Evolutionary conservation across 2,888 invertebrate species (phyloP).

Genomic region (Atethmia centrago): DNA sequence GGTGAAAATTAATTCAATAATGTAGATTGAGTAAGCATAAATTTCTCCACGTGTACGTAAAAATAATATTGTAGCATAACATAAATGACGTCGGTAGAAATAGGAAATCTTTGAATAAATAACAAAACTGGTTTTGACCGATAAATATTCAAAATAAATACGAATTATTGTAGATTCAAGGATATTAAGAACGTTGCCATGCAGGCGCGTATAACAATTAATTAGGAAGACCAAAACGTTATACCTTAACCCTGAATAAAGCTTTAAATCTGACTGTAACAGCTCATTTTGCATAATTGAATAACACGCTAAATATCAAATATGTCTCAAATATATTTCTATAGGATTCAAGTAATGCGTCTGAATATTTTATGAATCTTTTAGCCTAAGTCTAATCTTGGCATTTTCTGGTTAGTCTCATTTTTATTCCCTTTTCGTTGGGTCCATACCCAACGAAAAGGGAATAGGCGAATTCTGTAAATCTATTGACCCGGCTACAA

Average conservation of each 20-base stretch:
- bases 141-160: slow-evolving; percentile 4
- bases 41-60: slow-evolving; percentile 28
- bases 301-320: slow-evolving; percentile 4
- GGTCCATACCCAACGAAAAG: too few relatives aligned
- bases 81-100: slow-evolving; percentile 18
- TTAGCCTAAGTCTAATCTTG: slow-evolving; percentile 21
- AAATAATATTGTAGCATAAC: slow-evolving; percentile 16
- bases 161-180: neutral
- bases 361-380: slow-evolving; percentile 42
- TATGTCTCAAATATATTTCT: neutral
- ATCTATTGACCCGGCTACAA: slow-evolving; percentile 25
- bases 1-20: slow-evolving; percentile 71
- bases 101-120: slow-evolving; percentile 10
- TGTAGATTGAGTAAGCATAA: slow-evolving; percentile 56
- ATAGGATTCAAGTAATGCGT: slow-evolving; percentile 13
- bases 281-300: neutral
- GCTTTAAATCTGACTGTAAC: neutral
- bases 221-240: neutral
- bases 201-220: neutral
- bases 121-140: slow-evolving; percentile 10
- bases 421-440: slow-evolving; percentile 38
- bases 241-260: neutral
- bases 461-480: slow-evolving; percentile 29
- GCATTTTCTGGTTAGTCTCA: slow-evolving; percentile 19
- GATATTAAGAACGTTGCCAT: neutral